Conservation (phyloP, 1,140 invertebrate genomes). For the Drosophila parabipectinata region DNA sequence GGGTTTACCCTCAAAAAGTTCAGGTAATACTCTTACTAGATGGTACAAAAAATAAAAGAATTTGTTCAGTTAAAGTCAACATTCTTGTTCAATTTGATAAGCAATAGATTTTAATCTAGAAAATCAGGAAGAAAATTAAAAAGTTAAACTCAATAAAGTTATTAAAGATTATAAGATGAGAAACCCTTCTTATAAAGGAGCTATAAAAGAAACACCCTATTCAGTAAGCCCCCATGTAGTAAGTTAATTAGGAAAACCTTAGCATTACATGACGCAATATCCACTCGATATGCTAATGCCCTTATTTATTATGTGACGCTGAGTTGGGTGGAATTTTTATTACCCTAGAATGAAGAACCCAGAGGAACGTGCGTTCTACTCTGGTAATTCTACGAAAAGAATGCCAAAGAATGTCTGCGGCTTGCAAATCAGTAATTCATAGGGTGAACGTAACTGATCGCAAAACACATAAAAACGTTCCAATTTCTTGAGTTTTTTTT, state of each 20-base stretch:
- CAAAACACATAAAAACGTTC: constrained; percentile 37
- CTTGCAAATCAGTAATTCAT: constrained; percentile 45
- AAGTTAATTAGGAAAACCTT: neutral
- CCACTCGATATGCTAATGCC: constrained; percentile 44
- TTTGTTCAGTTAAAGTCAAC: too few species aligned
- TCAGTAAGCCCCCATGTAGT: neutral
- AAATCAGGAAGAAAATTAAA: neutral
- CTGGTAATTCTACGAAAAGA: neutral
- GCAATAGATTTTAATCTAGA: neutral
- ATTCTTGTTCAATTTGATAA: too few species aligned
- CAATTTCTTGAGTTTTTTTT: too few species aligned
- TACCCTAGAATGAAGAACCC: constrained; percentile 18
- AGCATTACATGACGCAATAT: constrained; percentile 33
- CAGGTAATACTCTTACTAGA: neutral
- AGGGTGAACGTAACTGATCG: constrained; percentile 20
- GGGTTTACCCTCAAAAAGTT: neutral
- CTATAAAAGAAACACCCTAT: neutral
- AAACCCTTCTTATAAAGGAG: too few species aligned
- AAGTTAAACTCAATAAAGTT: too few species aligned
- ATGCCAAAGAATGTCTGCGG: constrained; percentile 31
- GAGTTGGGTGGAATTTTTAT: constrained; percentile 43
- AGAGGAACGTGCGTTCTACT: neutral
- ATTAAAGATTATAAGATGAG: too few species aligned
- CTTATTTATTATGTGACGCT: constrained; percentile 35
- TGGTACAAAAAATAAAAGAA: neutral